phyloP scores from a whole-genome alignment of 2,797 vertebrate species.

The Arnoldichthys spilopterus region DNA sequence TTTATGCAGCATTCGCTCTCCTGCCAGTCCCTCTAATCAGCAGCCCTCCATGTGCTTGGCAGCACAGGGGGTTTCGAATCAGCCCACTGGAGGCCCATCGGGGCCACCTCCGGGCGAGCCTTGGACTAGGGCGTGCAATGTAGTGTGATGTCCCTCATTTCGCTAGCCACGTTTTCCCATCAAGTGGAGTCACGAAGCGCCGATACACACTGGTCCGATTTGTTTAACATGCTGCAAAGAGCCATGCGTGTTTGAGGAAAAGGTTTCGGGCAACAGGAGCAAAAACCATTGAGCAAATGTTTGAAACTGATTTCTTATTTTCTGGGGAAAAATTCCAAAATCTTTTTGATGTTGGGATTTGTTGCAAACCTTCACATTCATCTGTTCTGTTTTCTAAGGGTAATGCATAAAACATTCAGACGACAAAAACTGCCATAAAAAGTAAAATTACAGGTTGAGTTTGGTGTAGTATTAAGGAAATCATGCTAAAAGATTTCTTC shows the following conservation, averaged over 20 bases:
- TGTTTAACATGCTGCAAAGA: slow-evolving; percentile 77
- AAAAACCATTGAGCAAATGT: neutral
- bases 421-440: neutral
- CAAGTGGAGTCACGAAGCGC: slow-evolving; percentile 35
- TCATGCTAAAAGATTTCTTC: too few relatives aligned
- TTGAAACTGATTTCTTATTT: neutral
- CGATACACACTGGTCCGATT: slow-evolving; percentile 63
- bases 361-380: neutral
- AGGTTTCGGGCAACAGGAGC: slow-evolving; percentile 55
- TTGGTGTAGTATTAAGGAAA: neutral
- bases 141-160: slow-evolving; percentile 67
- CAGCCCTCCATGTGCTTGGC: slow-evolving; percentile 84
- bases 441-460: neutral
- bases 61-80: slow-evolving; percentile 79
- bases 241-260: slow-evolving; percentile 74
- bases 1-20: slow-evolving; percentile 54
- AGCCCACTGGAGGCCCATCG: slow-evolving; percentile 62
- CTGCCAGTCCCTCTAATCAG: slow-evolving; percentile 84
- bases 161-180: slow-evolving; percentile 59
- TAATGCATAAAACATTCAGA: neutral
- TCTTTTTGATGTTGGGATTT: neutral
- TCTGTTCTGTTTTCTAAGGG: neutral
- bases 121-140: slow-evolving; percentile 75
- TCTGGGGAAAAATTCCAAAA: too few relatives aligned
- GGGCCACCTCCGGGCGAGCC: slow-evolving; percentile 77